phyloP scores from a whole-genome alignment of 2,113 vertebrate genomes.

The Urocolius indicus region DNA sequence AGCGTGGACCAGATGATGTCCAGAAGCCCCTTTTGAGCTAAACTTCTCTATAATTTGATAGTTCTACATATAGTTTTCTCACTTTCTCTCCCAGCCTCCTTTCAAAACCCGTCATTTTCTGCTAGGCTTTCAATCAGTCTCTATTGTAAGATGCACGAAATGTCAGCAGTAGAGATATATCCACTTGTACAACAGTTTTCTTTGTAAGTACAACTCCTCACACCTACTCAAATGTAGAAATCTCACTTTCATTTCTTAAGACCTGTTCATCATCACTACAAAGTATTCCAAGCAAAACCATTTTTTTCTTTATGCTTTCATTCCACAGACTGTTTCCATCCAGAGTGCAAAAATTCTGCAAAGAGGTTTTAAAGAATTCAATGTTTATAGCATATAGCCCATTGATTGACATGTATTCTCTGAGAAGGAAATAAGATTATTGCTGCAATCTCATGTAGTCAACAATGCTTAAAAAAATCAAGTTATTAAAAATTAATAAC shows the following conservation, averaged over 20 bases:
- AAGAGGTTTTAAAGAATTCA: not conserved
- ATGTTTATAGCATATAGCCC: not conserved
- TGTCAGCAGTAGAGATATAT: not conserved
- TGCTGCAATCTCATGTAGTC: not conserved
- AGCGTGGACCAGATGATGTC: not conserved
- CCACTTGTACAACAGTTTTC: not conserved
- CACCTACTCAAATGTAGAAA: not conserved
- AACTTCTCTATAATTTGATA: not conserved
- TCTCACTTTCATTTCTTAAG: not conserved
- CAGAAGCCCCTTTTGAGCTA: not conserved
- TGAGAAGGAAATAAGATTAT: not conserved
- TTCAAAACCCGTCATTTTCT: not conserved
- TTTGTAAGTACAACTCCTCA: not conserved
- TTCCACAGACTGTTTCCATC: not conserved
- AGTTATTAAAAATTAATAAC: not conserved
- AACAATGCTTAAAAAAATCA: not conserved
- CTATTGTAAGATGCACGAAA: not conserved
- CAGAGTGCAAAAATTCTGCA: not conserved
- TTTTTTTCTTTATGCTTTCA: not conserved
- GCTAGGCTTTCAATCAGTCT: not conserved
- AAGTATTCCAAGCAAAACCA: not conserved
- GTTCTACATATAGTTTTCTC: not conserved
- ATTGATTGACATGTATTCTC: not conserved
- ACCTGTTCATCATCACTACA: not conserved
- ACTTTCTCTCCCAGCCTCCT: not conserved